Percentiles rank a stretch among this genome's conserved stretches.
Evolutionary conservation across 1,140 invertebrate species (phyloP).

Genomic region (Habropoda laboriosa): DNA sequence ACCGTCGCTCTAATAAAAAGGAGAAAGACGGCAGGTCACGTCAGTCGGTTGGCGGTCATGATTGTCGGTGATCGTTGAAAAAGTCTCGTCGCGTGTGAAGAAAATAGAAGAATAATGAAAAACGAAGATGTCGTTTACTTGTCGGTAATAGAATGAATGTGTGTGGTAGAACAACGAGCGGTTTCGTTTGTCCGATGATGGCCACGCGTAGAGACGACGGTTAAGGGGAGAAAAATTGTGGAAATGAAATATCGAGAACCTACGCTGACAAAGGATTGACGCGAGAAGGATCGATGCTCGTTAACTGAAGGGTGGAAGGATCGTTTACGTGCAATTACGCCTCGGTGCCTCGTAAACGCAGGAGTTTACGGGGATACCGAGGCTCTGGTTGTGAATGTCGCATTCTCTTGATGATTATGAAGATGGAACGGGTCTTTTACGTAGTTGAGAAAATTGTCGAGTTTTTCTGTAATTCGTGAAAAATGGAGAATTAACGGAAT

Average conservation of each 20-base stretch:
- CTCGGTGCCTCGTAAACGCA: too few species aligned
- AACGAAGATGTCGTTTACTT: conserved; percentile 11
- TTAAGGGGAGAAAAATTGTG: background rate
- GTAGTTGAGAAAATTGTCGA: too few species aligned
- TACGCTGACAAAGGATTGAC: conserved; percentile 5
- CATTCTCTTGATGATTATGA: too few species aligned
- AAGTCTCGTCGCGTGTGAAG: conserved; percentile 5
- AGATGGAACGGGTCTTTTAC: too few species aligned
- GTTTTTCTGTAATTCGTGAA: too few species aligned
- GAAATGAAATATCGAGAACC: background rate
- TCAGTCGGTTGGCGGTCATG: background rate
- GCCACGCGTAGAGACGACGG: background rate
- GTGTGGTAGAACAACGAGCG: background rate
- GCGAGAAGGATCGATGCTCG: background rate
- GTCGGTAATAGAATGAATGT: background rate
- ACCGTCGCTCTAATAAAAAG: background rate
- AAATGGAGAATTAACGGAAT: too few species aligned
- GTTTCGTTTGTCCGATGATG: background rate
- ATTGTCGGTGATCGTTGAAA: conserved; percentile 15
- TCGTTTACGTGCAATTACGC: background rate
- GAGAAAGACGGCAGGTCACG: too few species aligned
- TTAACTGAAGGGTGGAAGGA: background rate
- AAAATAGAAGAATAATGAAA: too few species aligned
- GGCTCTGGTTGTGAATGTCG: too few species aligned
- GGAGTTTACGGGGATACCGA: background rate